Percentiles rank a stretch among this genome's conserved stretches.
phyloP scores from a whole-genome alignment of 2,888 invertebrate species.

The Diplolepis rosae region DNA sequence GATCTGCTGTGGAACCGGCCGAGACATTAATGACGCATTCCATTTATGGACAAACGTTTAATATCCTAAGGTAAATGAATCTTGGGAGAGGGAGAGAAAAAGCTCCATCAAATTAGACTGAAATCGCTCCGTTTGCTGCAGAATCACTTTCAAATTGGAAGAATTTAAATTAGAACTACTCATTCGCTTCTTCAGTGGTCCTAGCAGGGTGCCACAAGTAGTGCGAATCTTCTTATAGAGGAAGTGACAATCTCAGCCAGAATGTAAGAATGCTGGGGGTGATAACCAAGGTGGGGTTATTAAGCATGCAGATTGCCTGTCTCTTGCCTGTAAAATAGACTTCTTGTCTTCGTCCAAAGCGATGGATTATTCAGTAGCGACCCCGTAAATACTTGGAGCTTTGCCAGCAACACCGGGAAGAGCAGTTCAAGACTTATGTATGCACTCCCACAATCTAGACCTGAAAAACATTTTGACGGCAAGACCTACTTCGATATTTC shows the following conservation, averaged over 20 bases:
- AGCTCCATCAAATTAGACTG: too few relatives aligned
- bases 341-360: slow-evolving; percentile 27
- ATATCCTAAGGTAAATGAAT: slow-evolving; percentile 9
- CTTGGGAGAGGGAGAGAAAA: background rate
- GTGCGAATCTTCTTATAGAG: background rate
- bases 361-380: slow-evolving; percentile 53
- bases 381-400: slow-evolving; percentile 50
- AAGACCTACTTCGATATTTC: too few relatives aligned
- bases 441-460: background rate
- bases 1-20: slow-evolving; percentile 52
- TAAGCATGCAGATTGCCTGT: slow-evolving; percentile 63
- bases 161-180: too few relatives aligned
- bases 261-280: slow-evolving; percentile 39
- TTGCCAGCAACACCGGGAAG: slow-evolving; percentile 40
- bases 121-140: background rate
- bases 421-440: slow-evolving; percentile 11
- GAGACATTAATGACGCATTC: slow-evolving; percentile 53
- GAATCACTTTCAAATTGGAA: too few relatives aligned
- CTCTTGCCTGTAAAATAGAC: slow-evolving; percentile 54
- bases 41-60: slow-evolving; percentile 44
- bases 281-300: slow-evolving; percentile 53
- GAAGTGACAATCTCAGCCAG: slow-evolving; percentile 34
- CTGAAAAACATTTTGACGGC: too few relatives aligned
- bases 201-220: background rate
- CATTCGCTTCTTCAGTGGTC: background rate